Conservation (phyloP, 2,113 vertebrate species). For the Tylochromis polylepis region DNA sequence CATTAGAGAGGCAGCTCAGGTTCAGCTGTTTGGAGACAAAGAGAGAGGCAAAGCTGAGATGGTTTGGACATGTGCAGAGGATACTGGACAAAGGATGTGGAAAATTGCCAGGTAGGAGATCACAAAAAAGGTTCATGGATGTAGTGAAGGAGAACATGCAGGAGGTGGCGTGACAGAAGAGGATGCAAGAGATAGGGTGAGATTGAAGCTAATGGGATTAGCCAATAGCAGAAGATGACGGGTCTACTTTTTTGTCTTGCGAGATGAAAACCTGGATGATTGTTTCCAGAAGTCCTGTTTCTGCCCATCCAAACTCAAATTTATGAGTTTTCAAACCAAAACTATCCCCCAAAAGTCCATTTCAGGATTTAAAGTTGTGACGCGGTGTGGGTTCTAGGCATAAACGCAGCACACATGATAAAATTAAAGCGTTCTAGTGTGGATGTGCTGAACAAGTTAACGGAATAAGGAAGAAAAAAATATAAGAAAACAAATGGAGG, state of each 20-base stretch:
- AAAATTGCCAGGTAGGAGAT: not conserved
- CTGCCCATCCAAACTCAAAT: not conserved
- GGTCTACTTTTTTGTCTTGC: not conserved
- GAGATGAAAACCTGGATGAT: not conserved
- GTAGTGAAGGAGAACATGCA: not conserved
- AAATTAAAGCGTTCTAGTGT: not conserved
- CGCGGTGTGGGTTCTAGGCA: not conserved
- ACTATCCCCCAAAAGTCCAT: not conserved
- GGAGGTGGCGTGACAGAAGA: not conserved
- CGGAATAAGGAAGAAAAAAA: accelerated
- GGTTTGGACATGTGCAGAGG: not conserved
- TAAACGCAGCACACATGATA: not conserved
- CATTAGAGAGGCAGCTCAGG: not conserved
- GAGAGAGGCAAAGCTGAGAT: not conserved
- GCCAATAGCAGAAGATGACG: not conserved
- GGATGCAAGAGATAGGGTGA: not conserved
- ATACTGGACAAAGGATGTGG: not conserved
- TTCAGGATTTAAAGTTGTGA: not conserved
- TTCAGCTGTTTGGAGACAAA: not conserved
- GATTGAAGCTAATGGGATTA: not conserved
- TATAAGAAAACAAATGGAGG: not conserved
- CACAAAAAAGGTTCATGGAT: not conserved
- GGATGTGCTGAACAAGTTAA: not conserved
- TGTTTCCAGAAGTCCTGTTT: not conserved
- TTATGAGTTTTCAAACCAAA: not conserved